These are phyloP conservation scores for Myotis lucifugus DNA, from an alignment of 2,113 vertebrate genomes.

Conservation along the genomic window DNA sequence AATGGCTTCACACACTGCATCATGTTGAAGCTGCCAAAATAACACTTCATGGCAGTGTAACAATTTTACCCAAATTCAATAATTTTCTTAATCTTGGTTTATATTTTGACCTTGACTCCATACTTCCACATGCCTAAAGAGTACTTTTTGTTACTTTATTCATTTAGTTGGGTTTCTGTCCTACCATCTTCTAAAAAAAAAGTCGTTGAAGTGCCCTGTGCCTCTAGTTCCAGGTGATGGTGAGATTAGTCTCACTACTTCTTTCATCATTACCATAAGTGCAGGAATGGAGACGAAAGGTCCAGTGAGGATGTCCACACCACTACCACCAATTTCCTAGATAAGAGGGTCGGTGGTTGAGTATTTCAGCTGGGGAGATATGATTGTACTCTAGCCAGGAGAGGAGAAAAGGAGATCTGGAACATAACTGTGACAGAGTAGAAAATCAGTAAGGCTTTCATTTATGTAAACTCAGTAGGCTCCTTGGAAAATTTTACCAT, in stretches of 20 bases:
- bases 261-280: neutral
- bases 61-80: constrained; percentile 64
- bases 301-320: neutral
- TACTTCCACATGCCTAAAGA: neutral
- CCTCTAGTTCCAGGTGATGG: neutral
- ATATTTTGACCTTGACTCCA: neutral
- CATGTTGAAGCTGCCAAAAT: constrained; percentile 23
- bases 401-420: neutral
- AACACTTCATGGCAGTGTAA: constrained; percentile 30
- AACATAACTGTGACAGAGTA: neutral
- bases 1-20: constrained; percentile 48
- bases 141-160: neutral
- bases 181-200: neutral
- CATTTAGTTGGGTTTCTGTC: neutral
- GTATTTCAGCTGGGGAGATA: neutral
- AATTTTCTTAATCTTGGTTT: constrained; percentile 37
- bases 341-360: neutral
- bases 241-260: neutral
- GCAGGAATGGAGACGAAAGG: neutral
- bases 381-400: neutral
- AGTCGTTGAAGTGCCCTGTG: neutral
- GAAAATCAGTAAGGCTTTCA: neutral
- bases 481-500: neutral
- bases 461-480: neutral
- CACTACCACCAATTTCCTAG: neutral